Evolutionary conservation across 2,888 invertebrate genomes (phyloP).

Genomic region (Drosophila kanekoi): DNA sequence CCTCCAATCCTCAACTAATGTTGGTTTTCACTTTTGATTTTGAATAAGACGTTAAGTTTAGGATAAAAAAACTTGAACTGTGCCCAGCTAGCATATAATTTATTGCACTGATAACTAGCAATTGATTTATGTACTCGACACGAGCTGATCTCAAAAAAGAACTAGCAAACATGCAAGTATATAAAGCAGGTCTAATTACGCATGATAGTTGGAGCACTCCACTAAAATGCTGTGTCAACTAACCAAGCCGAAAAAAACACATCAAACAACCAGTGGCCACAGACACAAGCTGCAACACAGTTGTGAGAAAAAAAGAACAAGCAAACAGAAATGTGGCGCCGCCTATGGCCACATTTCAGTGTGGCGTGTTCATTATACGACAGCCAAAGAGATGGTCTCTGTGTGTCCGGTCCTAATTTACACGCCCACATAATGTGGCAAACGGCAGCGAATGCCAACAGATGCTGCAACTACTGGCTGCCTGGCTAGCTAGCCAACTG

Average conservation of each 20-base stretch:
- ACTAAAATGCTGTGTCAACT: slow-evolving; percentile 7
- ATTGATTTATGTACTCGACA: neutral
- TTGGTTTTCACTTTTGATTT: too few species aligned
- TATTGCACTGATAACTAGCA: neutral
- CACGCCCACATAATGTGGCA: slow-evolving; percentile 56
- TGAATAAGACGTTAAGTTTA: too few species aligned
- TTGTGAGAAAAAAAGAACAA: slow-evolving; percentile 3
- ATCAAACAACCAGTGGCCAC: neutral
- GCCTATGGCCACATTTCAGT: slow-evolving; percentile 34
- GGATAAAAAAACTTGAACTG: too few species aligned
- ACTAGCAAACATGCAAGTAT: neutral
- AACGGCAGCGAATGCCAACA: slow-evolving; percentile 4
- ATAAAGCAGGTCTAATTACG: neutral
- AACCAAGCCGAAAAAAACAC: slow-evolving; percentile 22
- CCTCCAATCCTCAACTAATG: too few species aligned
- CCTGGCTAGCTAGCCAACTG: neutral
- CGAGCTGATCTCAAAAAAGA: neutral
- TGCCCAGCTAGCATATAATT: neutral
- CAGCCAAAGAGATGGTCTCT: slow-evolving; percentile 22
- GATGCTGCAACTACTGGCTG: slow-evolving; percentile 18
- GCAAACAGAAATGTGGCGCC: slow-evolving; percentile 30
- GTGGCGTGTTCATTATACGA: slow-evolving; percentile 60
- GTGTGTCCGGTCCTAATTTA: slow-evolving; percentile 59
- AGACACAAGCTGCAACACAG: slow-evolving; percentile 1
- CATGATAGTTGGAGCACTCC: neutral